phyloP scores from a whole-genome alignment of 2,113 vertebrate species.

The Urocitellus parryii region DNA sequence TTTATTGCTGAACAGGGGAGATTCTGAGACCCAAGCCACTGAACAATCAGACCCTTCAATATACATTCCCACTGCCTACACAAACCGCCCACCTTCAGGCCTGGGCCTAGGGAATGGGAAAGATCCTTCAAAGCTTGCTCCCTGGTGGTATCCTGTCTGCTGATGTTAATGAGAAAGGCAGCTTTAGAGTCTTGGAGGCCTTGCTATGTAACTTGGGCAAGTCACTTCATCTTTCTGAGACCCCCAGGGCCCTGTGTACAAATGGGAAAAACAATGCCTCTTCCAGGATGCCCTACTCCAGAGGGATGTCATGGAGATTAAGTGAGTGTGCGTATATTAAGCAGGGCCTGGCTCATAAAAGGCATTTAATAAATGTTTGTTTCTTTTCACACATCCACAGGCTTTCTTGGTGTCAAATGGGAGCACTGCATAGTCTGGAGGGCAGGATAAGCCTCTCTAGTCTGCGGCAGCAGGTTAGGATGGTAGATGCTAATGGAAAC shows the following conservation, averaged over 20 bases:
- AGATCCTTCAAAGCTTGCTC: not conserved
- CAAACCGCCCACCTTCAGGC: not conserved
- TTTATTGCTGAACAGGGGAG: not conserved
- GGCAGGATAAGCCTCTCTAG: slow-evolving; percentile 22
- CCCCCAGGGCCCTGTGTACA: not conserved
- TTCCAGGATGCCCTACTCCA: not conserved
- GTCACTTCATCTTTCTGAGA: not conserved
- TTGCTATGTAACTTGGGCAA: not conserved
- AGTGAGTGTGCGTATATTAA: not conserved
- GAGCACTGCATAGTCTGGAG: not conserved
- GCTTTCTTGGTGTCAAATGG: not conserved
- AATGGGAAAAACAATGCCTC: not conserved
- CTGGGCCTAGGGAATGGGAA: not conserved
- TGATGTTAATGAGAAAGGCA: not conserved
- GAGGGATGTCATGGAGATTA: not conserved
- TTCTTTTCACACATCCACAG: not conserved
- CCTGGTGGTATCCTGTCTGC: not conserved
- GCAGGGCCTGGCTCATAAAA: not conserved
- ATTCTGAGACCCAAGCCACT: not conserved
- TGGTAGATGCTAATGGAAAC: slow-evolving; percentile 58
- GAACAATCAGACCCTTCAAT: not conserved
- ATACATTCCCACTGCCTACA: not conserved
- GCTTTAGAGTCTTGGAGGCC: not conserved
- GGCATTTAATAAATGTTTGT: not conserved
- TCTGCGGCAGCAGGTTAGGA: slow-evolving; percentile 18